Percentiles rank a stretch among this genome's conserved stretches.
Evolutionary conservation across 2,113 vertebrate genomes (phyloP).

Genomic region (Pantherophis guttatus): DNA sequence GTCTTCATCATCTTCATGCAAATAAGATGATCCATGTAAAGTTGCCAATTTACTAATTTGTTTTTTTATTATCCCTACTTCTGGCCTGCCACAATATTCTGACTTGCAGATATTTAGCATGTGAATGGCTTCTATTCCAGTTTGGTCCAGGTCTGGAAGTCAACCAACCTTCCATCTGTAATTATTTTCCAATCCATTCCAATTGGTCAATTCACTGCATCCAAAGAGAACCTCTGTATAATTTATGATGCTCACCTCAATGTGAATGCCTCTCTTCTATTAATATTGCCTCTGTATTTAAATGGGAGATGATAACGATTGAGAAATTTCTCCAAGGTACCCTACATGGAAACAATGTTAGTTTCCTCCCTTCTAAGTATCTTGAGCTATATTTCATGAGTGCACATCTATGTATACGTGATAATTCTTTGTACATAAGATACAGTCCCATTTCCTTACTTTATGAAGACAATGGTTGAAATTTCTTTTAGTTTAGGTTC

Average conservation of each 20-base stretch:
- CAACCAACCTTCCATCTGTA: background rate
- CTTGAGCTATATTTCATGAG: background rate
- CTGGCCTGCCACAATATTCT: background rate
- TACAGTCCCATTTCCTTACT: background rate
- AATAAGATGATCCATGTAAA: background rate
- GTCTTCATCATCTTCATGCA: background rate
- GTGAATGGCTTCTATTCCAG: background rate
- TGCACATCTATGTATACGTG: background rate
- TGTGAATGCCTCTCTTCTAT: background rate
- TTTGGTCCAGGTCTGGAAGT: background rate
- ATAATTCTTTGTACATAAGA: slow-evolving; percentile 5
- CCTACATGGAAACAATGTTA: background rate
- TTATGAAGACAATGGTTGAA: background rate
- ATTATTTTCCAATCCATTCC: background rate
- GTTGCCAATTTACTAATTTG: background rate
- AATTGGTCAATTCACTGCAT: background rate
- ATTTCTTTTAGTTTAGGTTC: background rate
- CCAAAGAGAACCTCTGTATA: background rate
- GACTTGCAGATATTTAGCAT: background rate
- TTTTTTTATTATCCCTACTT: background rate
- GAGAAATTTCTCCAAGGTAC: background rate
- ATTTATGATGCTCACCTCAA: background rate
- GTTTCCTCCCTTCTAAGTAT: background rate
- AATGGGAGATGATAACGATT: background rate
- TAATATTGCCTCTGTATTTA: background rate